Percentiles rank a stretch among this genome's conserved stretches.
phyloP scores from a whole-genome alignment of 2,888 invertebrate genomes.

The Drosophila mulleri region DNA sequence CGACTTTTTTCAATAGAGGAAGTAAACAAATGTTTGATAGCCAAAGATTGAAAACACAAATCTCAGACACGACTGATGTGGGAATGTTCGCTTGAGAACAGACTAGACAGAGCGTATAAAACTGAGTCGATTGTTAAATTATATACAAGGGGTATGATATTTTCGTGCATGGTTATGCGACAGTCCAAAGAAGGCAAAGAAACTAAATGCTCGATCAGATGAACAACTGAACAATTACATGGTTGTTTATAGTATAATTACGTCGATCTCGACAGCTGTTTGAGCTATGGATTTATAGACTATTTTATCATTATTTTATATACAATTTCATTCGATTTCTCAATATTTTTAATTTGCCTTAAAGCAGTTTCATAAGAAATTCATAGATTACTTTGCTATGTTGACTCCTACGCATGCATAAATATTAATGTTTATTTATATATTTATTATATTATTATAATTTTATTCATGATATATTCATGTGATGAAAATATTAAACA shows the following conservation, averaged over 20 bases:
- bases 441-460: too few relatives aligned
- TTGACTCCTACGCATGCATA: too few relatives aligned
- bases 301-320: too few relatives aligned
- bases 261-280: too few relatives aligned
- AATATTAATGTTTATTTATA: too few relatives aligned
- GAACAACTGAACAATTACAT: background rate
- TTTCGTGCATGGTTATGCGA: background rate
- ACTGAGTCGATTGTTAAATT: background rate
- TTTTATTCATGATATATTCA: too few relatives aligned
- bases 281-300: too few relatives aligned
- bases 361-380: too few relatives aligned
- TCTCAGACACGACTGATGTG: conserved; percentile 4
- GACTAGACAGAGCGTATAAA: background rate
- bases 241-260: too few relatives aligned
- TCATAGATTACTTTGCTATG: too few relatives aligned
- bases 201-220: background rate
- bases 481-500: background rate
- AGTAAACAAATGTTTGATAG: conserved; percentile 27
- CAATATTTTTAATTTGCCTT: too few relatives aligned
- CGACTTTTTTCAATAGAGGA: conserved; percentile 40
- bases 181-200: background rate
- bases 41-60: background rate
- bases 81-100: background rate
- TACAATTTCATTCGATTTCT: too few relatives aligned
- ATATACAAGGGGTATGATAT: background rate